phyloP scores from a whole-genome alignment of 2,888 invertebrate genomes.

The Drosophila subsilvestris region DNA sequence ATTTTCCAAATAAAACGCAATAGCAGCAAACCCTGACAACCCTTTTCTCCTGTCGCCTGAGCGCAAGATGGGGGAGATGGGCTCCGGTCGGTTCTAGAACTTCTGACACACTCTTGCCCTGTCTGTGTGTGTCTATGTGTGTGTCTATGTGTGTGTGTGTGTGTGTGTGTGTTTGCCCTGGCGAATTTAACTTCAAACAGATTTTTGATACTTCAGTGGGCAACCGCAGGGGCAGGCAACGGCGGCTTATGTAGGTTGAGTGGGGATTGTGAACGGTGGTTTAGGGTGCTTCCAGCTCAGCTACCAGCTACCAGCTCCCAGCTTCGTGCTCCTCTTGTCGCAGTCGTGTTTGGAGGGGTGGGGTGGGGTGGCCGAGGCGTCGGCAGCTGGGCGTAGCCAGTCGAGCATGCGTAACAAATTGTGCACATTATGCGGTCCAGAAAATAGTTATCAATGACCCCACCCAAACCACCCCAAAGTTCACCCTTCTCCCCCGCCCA shows the following conservation, averaged over 20 bases:
- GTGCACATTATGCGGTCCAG: conserved; percentile 73
- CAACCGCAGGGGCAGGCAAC: conserved; percentile 55
- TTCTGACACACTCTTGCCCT: conserved; percentile 16
- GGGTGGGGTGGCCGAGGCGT: background rate
- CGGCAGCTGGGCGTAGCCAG: background rate
- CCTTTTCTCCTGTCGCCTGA: conserved; percentile 53
- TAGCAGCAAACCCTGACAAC: conserved; percentile 58
- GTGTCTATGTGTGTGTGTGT: too few species aligned
- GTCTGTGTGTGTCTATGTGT: background rate
- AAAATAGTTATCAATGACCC: conserved; percentile 59
- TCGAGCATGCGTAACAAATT: conserved; percentile 68
- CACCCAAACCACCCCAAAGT: too few species aligned
- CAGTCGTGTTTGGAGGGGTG: background rate
- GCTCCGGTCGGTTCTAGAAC: background rate
- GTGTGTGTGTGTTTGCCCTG: conserved; percentile 14
- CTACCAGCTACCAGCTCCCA: too few species aligned
- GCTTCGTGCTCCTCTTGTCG: too few species aligned
- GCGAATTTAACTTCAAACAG: conserved; percentile 74
- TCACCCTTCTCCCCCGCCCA: too few species aligned
- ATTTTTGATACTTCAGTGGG: conserved; percentile 68
- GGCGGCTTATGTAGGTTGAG: background rate
- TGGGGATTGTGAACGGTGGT: background rate
- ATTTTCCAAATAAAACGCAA: conserved; percentile 55
- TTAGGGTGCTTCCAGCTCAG: too few species aligned
- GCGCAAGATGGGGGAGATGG: background rate